These are phyloP conservation scores for Drosophila neutralis DNA, from an alignment of 2,888 invertebrate genomes.

Conservation along the genomic window DNA sequence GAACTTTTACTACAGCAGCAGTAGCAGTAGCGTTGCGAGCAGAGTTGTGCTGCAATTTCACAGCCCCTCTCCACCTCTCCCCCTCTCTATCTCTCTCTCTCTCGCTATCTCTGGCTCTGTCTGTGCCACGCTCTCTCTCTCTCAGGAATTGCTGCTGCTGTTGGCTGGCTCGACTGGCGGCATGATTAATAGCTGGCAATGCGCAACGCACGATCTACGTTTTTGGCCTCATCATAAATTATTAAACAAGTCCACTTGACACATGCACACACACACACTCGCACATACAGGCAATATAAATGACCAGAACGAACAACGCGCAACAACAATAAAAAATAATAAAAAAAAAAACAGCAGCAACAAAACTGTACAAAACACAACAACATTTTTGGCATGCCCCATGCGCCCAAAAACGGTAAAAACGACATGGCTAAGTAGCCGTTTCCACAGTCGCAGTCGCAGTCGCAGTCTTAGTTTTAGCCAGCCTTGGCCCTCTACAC, in stretches of 20 bases:
- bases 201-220: conserved; percentile 79
- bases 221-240: conserved; percentile 80
- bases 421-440: conserved; percentile 68
- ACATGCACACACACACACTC: conserved; percentile 61
- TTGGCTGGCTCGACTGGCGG: conserved; percentile 47
- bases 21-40: conserved; percentile 16
- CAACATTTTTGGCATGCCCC: conserved; percentile 73
- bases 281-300: conserved; percentile 59
- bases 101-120: conserved; percentile 4
- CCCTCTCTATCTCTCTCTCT: background rate
- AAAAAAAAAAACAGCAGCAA: conserved; percentile 29
- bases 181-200: conserved; percentile 80
- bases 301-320: conserved; percentile 67
- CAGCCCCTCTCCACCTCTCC: conserved; percentile 24
- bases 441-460: conserved; percentile 6
- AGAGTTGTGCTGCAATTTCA: conserved; percentile 29
- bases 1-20: conserved; percentile 75
- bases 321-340: conserved; percentile 19
- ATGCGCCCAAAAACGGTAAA: conserved; percentile 77
- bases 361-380: conserved; percentile 72
- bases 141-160: conserved; percentile 18
- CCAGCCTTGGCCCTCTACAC: conserved; percentile 17
- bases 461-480: conserved; percentile 7
- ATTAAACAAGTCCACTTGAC: conserved; percentile 80
- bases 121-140: background rate